These are phyloP conservation scores for Morphnarchus princeps DNA, from an alignment of 2,113 vertebrate species.

Conservation along the genomic window DNA sequence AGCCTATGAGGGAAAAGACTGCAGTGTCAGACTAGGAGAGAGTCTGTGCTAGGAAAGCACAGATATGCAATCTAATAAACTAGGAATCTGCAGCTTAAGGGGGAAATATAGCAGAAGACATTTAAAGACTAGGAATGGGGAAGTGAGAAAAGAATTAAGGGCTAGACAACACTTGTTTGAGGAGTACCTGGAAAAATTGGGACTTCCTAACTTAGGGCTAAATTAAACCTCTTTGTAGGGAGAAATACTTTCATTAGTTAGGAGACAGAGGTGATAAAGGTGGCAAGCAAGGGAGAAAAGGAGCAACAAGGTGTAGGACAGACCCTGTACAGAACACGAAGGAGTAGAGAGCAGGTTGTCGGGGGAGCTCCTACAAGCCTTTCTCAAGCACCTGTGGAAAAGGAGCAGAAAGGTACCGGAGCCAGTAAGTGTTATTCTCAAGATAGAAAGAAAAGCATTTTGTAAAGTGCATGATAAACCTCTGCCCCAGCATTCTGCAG, in stretches of 20 bases:
- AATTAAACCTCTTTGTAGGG: neutral
- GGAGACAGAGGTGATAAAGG: neutral
- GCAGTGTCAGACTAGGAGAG: neutral
- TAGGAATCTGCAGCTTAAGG: neutral
- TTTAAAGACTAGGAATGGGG: neutral
- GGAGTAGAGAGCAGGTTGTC: neutral
- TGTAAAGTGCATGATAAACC: neutral
- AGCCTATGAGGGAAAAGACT: neutral
- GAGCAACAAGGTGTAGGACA: neutral
- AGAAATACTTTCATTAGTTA: neutral
- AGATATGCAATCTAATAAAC: neutral
- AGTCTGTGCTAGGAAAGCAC: neutral
- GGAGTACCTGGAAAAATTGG: neutral
- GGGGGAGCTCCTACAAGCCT: neutral
- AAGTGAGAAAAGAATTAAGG: neutral
- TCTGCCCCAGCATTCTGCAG: neutral
- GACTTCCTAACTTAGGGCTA: neutral
- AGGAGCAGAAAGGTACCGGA: neutral
- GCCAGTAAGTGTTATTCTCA: neutral
- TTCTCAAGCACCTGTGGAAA: neutral
- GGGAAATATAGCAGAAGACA: neutral
- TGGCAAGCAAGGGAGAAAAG: neutral
- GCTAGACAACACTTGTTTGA: neutral
- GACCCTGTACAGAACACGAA: fast-evolving
- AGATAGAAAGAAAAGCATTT: neutral